A percentile compares a stretch with the other conserved stretches of the same genome.
Evolutionary conservation across 2,113 vertebrate genomes (phyloP).

Genomic region (Catharus bicknelli): DNA sequence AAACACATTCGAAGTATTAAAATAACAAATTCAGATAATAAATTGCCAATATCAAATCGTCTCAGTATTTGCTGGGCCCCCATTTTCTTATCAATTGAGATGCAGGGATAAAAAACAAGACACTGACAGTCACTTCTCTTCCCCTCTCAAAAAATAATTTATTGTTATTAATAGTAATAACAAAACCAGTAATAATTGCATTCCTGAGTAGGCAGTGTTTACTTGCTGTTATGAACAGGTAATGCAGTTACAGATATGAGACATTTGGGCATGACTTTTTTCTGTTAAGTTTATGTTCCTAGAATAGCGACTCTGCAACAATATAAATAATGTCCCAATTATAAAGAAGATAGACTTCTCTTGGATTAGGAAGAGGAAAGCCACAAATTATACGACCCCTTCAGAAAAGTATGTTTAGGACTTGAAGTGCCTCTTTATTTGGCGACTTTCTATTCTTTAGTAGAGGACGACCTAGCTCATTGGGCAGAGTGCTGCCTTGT

Average conservation of each 20-base stretch:
- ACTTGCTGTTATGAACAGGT: not conserved
- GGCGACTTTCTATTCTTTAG: accelerated
- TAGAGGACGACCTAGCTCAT: not conserved
- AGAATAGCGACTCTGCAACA: not conserved
- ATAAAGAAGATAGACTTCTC: not conserved
- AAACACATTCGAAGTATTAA: not conserved
- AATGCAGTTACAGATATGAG: not conserved
- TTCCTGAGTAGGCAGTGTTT: not conserved
- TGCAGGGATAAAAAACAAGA: not conserved
- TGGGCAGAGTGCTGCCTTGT: conserved; percentile 17
- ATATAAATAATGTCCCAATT: not conserved
- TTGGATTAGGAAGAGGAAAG: not conserved
- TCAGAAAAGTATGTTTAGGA: not conserved
- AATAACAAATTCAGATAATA: not conserved
- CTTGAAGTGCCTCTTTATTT: not conserved
- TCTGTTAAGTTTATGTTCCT: not conserved
- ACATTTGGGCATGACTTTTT: no score
- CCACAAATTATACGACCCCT: not conserved
- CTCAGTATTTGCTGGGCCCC: not conserved
- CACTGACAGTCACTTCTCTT: not conserved
- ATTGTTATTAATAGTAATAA: not conserved
- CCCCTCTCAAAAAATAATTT: not conserved
- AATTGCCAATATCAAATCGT: not conserved
- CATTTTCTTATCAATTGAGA: not conserved
- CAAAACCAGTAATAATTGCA: accelerated